A percentile compares a stretch with the other conserved stretches of the same genome.
Conservation (phyloP, 1,140 invertebrate genomes). For the Hyles euphorbiae region DNA sequence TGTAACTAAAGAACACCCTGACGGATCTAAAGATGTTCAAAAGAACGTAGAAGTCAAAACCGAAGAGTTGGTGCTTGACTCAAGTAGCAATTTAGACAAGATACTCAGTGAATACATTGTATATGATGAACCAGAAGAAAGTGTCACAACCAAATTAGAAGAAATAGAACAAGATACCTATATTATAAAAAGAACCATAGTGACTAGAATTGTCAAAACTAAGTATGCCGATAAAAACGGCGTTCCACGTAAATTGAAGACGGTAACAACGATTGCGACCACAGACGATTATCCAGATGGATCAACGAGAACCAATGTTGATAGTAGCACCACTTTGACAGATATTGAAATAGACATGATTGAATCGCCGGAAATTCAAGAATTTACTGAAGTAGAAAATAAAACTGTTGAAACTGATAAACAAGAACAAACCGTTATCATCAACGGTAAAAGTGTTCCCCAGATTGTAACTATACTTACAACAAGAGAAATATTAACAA, state of each 20-base stretch:
- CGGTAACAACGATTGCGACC: constrained; percentile 53
- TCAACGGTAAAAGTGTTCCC: constrained; percentile 54
- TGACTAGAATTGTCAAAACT: constrained; percentile 55
- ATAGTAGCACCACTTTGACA: constrained; percentile 46
- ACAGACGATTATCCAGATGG: constrained; percentile 70
- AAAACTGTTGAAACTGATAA: constrained; percentile 48
- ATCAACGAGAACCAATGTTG: constrained; percentile 58
- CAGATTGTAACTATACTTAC: constrained; percentile 65
- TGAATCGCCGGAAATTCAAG: constrained; percentile 43
- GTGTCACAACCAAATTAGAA: constrained; percentile 44
- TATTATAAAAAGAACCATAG: constrained; percentile 50
- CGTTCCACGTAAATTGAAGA: constrained; percentile 60
- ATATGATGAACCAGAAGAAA: constrained; percentile 55
- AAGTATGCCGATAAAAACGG: constrained; percentile 54
- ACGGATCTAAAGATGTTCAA: constrained; percentile 61
- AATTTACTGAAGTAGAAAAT: constrained; percentile 52
- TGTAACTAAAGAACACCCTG: constrained; percentile 61
- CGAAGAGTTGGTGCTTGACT: constrained; percentile 50
- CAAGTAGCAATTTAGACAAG: constrained; percentile 50
- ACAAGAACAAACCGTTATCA: constrained; percentile 42
- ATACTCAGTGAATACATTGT: constrained; percentile 40
- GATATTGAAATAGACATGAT: constrained; percentile 42
- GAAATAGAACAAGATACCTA: constrained; percentile 49
- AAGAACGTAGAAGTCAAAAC: constrained; percentile 69
- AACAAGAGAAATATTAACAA: constrained; percentile 57